Evolutionary conservation across 2,888 invertebrate genomes (phyloP).

Genomic region (Deilephila elpenor): DNA sequence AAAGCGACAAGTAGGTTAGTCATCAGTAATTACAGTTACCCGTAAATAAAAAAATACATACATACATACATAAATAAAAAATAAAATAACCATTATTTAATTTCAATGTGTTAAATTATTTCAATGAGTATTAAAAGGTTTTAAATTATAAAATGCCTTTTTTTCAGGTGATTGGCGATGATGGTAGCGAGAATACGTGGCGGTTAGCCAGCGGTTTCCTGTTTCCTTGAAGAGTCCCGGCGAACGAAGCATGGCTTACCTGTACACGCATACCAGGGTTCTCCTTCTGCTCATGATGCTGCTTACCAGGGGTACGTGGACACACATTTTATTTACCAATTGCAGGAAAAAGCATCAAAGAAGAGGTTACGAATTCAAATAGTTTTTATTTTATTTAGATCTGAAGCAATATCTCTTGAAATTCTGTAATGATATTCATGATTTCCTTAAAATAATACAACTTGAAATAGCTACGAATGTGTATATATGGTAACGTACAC

Average conservation of each 20-base stretch:
- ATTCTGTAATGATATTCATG: too few relatives aligned
- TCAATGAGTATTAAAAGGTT: background rate
- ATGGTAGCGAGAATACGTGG: slow-evolving; percentile 13
- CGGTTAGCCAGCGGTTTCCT: slow-evolving; percentile 25
- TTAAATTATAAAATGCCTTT: slow-evolving; percentile 26
- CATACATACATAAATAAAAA: too few relatives aligned
- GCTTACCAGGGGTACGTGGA: slow-evolving; percentile 31
- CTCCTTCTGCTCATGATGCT: slow-evolving; percentile 31
- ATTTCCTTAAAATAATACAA: too few relatives aligned
- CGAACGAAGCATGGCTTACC: slow-evolving; percentile 28
- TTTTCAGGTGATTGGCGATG: slow-evolving; percentile 37
- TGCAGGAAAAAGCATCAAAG: background rate
- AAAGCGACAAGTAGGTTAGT: too few relatives aligned
- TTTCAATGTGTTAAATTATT: too few relatives aligned
- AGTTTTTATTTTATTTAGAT: too few relatives aligned
- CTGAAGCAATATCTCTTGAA: too few relatives aligned
- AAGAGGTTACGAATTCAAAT: background rate
- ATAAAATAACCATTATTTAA: too few relatives aligned
- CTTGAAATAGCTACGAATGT: too few relatives aligned
- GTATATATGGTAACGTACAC: too few relatives aligned
- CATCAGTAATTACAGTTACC: too few relatives aligned
- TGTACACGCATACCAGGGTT: slow-evolving; percentile 18
- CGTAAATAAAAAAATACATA: too few relatives aligned
- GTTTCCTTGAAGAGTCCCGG: slow-evolving; percentile 19
- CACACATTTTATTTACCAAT: background rate